Evolutionary conservation across 2,113 vertebrate species (phyloP), one percentile per base, ranked within the genome.

Genomic region (Ciconia boyciana): DNA sequence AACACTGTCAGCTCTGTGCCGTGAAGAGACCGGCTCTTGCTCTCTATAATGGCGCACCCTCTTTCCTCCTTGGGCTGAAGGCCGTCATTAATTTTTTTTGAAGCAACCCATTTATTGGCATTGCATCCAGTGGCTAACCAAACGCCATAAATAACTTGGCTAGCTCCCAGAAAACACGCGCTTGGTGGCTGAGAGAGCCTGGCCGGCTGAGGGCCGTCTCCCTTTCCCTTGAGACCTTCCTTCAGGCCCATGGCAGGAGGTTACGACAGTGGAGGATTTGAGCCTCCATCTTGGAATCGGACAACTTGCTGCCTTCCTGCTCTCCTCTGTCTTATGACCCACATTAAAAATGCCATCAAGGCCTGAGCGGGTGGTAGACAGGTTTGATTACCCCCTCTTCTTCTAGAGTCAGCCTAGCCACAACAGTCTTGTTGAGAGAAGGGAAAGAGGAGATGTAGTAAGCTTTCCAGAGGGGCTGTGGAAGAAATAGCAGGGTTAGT

Each of bases 181-280:
- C 4, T 62, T 0, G 0, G 60, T 44, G 48, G 2, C 22, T 57
- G 66, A 78, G 81, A 31, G 70, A 5, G 36, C 83, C 75, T 68
- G 79, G 39, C 36, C 15, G 4, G 24, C 24, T 5, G 6, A 29
- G 66, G 28, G 46, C 93, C 25, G 4, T 79, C 81, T 43, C 60
- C 22, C 22, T 34, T 66, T 90, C 26, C 48, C 46, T 61, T 34
- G 78, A 66, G 72, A 28, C 51, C 69, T 84, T n/a, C 55, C 61
- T n/a, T 83, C 24, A 49, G 65, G 21, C 58, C 71, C 19, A 1
- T 4, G 2, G 7, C 1, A 0, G 22, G n/a, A 26, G 9, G 2
- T 41, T 70, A 34, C 16, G 3, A 31, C 49, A 65, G 10, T 13
- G 1, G 32, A 43, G 36, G 36, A 43, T 74, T 64, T 58, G 28